Evolutionary conservation across 2,797 vertebrate species (phyloP).

Genomic region (Botia almorhae): DNA sequence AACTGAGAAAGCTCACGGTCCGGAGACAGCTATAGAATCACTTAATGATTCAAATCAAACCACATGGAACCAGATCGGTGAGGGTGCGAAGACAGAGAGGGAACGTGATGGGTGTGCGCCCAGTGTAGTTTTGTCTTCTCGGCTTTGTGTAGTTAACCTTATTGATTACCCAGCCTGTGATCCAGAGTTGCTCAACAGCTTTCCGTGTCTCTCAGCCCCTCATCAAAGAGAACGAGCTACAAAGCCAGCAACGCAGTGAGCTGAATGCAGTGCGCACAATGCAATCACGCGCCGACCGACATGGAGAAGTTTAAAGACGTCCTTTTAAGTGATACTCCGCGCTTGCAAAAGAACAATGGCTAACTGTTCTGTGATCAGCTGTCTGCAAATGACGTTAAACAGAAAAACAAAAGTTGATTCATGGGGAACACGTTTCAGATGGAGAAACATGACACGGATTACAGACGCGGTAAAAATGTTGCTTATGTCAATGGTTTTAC

Average conservation of each 20-base stretch:
- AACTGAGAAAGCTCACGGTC: slow-evolving; percentile 52
- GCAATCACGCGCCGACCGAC: neutral
- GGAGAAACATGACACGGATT: no score
- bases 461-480: no score
- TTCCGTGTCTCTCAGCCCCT: slow-evolving; percentile 53
- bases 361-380: no score
- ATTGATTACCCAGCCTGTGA: slow-evolving; percentile 73
- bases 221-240: slow-evolving; percentile 44
- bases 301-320: neutral
- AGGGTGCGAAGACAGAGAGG: slow-evolving; percentile 42
- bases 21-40: slow-evolving; percentile 29
- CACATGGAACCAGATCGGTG: slow-evolving; percentile 4
- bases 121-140: slow-evolving; percentile 62
- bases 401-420: no score
- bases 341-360: no score
- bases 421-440: no score
- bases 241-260: slow-evolving; percentile 7
- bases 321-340: no score
- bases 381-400: no score
- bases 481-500: no score
- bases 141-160: slow-evolving; percentile 68
- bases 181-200: slow-evolving; percentile 55
- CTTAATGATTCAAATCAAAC: slow-evolving; percentile 32
- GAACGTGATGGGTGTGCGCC: slow-evolving; percentile 52
- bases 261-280: neutral